Conservation (phyloP, 1,140 invertebrate genomes). For the Metopolophium dirhodum region DNA sequence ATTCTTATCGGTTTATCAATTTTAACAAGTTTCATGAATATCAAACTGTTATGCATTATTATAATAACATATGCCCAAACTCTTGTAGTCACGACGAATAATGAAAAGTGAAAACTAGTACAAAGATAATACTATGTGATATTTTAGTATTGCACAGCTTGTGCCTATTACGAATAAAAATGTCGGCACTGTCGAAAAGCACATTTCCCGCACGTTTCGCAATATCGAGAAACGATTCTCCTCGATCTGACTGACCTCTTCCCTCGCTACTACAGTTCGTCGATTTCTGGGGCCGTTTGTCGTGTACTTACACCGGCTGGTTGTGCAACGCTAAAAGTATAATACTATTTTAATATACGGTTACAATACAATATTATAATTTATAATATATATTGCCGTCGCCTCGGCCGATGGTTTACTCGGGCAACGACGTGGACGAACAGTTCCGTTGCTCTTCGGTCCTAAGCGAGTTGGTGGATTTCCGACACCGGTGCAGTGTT, state of each 20-base stretch:
- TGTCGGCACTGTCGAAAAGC: too few species aligned
- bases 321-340: neutral
- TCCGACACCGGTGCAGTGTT: neutral
- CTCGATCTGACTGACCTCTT: neutral
- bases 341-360: neutral
- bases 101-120: neutral
- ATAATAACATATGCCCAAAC: neutral
- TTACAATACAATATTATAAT: too few species aligned
- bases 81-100: neutral
- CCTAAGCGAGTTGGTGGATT: neutral
- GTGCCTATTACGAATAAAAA: neutral
- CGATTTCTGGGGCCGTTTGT: neutral
- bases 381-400: neutral
- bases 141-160: neutral
- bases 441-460: constrained; percentile 19
- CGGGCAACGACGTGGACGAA: constrained; percentile 4
- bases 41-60: neutral
- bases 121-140: neutral
- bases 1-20: neutral
- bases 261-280: neutral
- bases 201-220: neutral
- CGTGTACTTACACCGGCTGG: neutral
- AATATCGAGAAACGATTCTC: neutral
- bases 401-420: neutral
- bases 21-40: neutral